Evolutionary conservation across 2,113 vertebrate species (phyloP), one percentile per base, ranked within the genome.

Genomic region (Glaucidium brasilianum): DNA sequence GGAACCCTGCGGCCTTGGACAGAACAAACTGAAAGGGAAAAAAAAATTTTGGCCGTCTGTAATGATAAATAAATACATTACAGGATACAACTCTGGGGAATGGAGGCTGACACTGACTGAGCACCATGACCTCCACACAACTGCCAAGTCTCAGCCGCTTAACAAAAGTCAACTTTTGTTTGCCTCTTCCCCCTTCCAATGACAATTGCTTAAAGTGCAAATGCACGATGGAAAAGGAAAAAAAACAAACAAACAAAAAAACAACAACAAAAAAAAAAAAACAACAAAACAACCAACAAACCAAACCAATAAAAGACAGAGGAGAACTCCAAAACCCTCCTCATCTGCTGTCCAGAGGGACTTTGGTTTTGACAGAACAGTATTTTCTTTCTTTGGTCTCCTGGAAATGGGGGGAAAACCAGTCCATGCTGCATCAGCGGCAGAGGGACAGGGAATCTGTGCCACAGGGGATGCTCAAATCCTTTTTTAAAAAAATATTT

Each of bases 11-110:
- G 97, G 98, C 98, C 98, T 98, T 98, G 98, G 98, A 97, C 96
- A 98, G 97, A 98, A 98, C 97, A 98, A 98, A 98, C 98, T 95
- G 86, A 98, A 97, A 95, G 68, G 84, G 91, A 43, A 49, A 59
- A 73, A 59, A 88, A 67, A n/a, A 80, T 8, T 96, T 69, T 95
- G 97, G 92, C 96, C 67, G 25, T 89, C 91, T 95, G 97, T 97
- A 97, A 96, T 98, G 98, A 98, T 98, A 98, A 98, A 98, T 98
- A 98, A 97, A 98, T 97, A 98, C 97, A 98, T 98, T 98, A 98
- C 97, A 89, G 92, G 97, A 98, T 97, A 92, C 95, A 96, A 96
- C 97, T 97, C 97, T 95, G 94, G 96, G 97, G 97, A 97, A 97
- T 96, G 97, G 95, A 96, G 96, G 62, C 92, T 23, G 93, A 97